Conservation (phyloP, 2,113 vertebrate species). For the Tamias sibiricus region DNA sequence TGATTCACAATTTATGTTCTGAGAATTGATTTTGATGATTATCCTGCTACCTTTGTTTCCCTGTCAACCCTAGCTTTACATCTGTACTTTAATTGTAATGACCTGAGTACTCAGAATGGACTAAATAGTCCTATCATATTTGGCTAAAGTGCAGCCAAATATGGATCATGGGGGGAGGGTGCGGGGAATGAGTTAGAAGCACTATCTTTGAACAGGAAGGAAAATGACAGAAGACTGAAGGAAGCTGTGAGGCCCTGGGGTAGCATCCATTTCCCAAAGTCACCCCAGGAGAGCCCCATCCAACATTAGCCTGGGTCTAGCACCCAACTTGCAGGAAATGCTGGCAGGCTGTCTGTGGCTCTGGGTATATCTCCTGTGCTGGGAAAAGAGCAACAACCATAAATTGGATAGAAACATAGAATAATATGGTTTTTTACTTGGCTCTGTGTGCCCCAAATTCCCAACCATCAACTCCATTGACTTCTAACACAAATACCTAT, state of each 20-base stretch:
- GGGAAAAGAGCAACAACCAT: background rate
- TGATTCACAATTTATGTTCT: background rate
- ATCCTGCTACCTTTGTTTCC: background rate
- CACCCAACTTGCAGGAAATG: no score
- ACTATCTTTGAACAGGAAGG: background rate
- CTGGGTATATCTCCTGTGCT: background rate
- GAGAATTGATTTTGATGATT: background rate
- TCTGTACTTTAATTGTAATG: rapidly evolving
- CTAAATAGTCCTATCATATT: rapidly evolving
- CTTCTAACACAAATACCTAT: background rate
- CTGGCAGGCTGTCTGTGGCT: rapidly evolving
- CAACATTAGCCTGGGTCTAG: no score
- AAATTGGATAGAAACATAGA: background rate
- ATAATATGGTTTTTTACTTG: background rate
- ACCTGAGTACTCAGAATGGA: background rate
- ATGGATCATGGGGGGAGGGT: no score
- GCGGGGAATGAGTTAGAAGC: background rate
- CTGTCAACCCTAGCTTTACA: background rate
- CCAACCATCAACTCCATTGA: background rate
- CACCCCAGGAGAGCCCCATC: no score
- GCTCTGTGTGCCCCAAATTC: background rate
- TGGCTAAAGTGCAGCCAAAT: background rate
- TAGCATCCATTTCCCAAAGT: rapidly evolving
- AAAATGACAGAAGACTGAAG: background rate
- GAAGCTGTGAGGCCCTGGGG: background rate